Evolutionary conservation across 2,113 vertebrate species (phyloP), one percentile per base, ranked within the genome.

Genomic region (Emydura subglobosa): DNA sequence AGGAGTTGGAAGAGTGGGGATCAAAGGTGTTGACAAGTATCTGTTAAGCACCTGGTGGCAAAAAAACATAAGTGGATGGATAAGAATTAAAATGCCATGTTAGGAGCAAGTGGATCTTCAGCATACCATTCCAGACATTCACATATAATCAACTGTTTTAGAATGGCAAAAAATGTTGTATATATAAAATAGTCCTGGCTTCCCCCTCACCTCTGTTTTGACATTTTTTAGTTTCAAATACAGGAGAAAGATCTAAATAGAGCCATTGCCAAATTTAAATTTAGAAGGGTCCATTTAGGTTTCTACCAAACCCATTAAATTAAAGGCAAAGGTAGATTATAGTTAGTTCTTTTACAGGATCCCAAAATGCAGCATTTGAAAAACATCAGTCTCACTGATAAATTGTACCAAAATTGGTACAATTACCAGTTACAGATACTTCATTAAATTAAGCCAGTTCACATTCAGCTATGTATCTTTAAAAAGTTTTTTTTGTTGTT

Each of bases 21-120:
- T 99, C 47, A 99, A 98, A 76, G 99, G 99, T 1, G 99, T 98
- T n/a, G 99, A 99, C 98, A 99, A 99, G 4, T 99, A 99, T 50
- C 99, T 98, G 96, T 99, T 99, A 89, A 99, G 98, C 22, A 99
- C 99, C 99, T 99, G 94, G 65, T 10, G 86, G 80, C 61, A 89
- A 89, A 86, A 89, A 74, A 72, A 42, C 5, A 8, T 78, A 78
- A 78, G 24, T 78, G 42, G 42, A 47, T 27, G 25, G 42, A 27
- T 78, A 78, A 47, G 74, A 78, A 47, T 78, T 44, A 44, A 47
- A 78, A 78, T 47, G 22, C 42, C 25, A 16, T 21, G 8, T 47
- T 13, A 42, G 74, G 13, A 39, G 39, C 53, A 82, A 7, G 47
- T 68, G 8, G 61, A 31, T 68, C 61, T 72, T 39, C 65, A 72